Evolutionary conservation across 2,113 vertebrate species (phyloP).

Genomic region (Ariopsis seemanni): DNA sequence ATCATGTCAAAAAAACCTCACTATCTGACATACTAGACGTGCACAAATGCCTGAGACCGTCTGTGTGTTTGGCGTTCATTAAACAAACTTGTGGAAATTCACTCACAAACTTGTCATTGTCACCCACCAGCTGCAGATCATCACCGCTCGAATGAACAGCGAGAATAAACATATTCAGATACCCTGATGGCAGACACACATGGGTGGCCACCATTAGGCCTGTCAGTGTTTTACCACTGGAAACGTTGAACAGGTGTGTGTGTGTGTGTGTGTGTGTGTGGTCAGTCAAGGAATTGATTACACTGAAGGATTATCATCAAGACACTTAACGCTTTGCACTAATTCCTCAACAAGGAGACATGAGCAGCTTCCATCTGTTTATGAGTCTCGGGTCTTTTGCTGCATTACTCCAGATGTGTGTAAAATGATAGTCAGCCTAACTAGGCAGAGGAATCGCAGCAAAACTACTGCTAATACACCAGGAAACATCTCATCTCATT

Average conservation of each 20-base stretch:
- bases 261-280: not conserved
- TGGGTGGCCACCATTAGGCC: not conserved
- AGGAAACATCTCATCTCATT: not conserved
- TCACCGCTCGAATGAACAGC: not conserved
- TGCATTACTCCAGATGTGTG: not conserved
- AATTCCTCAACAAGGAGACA: not conserved
- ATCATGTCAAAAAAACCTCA: not conserved
- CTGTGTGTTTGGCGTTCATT: not conserved
- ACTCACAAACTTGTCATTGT: constrained; percentile 26
- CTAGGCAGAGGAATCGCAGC: not conserved
- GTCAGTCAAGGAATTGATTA: not conserved
- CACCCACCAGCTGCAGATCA: constrained; percentile 20
- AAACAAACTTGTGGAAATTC: not conserved
- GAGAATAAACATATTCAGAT: constrained; percentile 8
- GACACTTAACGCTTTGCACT: not conserved
- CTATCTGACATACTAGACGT: not conserved
- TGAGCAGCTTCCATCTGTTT: not conserved
- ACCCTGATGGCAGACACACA: not conserved
- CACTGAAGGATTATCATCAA: not conserved
- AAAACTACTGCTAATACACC: not conserved
- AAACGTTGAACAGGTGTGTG: not conserved
- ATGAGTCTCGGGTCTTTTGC: not conserved
- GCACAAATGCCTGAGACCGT: not conserved
- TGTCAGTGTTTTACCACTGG: not conserved
- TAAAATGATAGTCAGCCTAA: not conserved